These are phyloP conservation scores for Cynaeus angustus DNA, from an alignment of 2,888 invertebrate species.

Conservation along the genomic window DNA sequence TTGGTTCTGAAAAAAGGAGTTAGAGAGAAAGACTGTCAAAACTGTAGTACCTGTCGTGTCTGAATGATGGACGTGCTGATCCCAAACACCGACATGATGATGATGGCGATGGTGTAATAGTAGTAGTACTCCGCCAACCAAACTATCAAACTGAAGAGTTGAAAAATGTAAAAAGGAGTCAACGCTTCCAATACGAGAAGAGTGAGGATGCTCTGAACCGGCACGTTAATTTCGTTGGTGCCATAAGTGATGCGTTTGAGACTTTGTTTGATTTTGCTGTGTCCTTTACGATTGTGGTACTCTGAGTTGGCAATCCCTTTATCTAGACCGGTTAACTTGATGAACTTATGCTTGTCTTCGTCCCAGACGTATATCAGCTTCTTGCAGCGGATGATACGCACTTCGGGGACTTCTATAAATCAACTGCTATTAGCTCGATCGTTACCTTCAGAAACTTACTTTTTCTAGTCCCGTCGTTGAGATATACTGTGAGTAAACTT, in stretches of 20 bases:
- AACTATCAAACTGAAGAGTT: slow-evolving; percentile 90
- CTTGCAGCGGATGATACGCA: slow-evolving; percentile 84
- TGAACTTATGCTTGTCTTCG: slow-evolving; percentile 77
- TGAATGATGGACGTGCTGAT: slow-evolving; percentile 88
- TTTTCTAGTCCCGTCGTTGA: slow-evolving; percentile 61
- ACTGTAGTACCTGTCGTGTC: slow-evolving; percentile 81
- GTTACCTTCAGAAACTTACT: slow-evolving; percentile 50
- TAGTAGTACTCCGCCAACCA: slow-evolving; percentile 93
- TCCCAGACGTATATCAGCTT: slow-evolving; percentile 92
- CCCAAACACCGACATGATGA: slow-evolving; percentile 88
- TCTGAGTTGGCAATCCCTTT: slow-evolving; percentile 77
- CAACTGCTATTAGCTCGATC: background rate
- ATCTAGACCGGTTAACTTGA: slow-evolving; percentile 84
- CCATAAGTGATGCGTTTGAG: slow-evolving; percentile 86
- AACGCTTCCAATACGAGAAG: slow-evolving; percentile 88
- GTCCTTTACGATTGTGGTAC: slow-evolving; percentile 78
- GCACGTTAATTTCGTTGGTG: slow-evolving; percentile 87
- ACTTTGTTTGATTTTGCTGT: slow-evolving; percentile 75
- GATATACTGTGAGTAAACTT: slow-evolving; percentile 51
- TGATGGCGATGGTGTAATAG: slow-evolving; percentile 90
- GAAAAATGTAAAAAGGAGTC: slow-evolving; percentile 97
- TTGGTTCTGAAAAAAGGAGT: slow-evolving; percentile 83
- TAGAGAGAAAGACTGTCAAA: background rate
- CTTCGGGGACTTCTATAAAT: slow-evolving; percentile 67
- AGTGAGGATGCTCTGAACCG: slow-evolving; percentile 82